phyloP scores from a whole-genome alignment of 2,797 vertebrate genomes.

The Glossophaga mutica region DNA sequence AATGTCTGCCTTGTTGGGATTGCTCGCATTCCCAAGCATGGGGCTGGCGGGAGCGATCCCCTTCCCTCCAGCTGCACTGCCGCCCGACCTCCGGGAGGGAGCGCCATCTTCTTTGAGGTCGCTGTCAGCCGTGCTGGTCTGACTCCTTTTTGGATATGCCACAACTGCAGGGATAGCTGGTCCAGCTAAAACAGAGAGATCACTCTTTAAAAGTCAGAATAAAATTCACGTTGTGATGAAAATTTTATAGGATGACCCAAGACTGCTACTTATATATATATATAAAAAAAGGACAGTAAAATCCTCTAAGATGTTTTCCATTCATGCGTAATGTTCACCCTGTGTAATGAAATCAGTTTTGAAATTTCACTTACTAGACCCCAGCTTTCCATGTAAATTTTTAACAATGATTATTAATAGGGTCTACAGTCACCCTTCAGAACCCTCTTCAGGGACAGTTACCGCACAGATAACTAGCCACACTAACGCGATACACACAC shows the following conservation, averaged over 20 bases:
- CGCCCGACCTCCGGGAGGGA: conserved; percentile 88
- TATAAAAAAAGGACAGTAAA: not conserved
- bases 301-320: not conserved
- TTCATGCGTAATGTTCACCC: not conserved
- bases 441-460: not conserved
- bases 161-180: conserved; percentile 89
- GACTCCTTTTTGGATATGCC: conserved; percentile 93
- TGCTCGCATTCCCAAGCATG: conserved; percentile 95
- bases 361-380: not conserved
- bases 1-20: conserved; percentile 99
- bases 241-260: not conserved
- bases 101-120: conserved; percentile 91
- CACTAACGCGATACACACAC: not conserved
- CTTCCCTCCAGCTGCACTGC: conserved; percentile 84
- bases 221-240: no score
- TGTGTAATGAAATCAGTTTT: not conserved
- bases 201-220: conserved; percentile 56
- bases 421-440: not conserved
- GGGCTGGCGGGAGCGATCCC: conserved; percentile 91
- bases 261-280: not conserved
- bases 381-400: not conserved
- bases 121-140: conserved; percentile 91
- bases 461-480: not conserved
- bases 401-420: not conserved
- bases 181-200: conserved; percentile 84